Evolutionary conservation across 1,140 invertebrate species (phyloP), one percentile per base, ranked within the genome.

Genomic region (Venustaconcha ellipsiformis): DNA sequence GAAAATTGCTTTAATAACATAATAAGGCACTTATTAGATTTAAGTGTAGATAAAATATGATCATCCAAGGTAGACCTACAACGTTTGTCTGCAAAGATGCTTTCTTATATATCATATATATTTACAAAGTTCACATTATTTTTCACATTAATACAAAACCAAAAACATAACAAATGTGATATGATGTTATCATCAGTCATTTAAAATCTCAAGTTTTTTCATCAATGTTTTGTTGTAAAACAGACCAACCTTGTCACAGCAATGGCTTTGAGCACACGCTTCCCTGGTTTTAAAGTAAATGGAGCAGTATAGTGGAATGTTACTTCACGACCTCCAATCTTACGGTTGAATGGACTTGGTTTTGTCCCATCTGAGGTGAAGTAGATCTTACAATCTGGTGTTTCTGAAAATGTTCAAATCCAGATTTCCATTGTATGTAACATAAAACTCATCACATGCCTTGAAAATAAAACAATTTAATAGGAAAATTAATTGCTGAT

Each of bases 281-380:
- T 90, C 17, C 90, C 90, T 62, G 83, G 60, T 81, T 89, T 89
- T 12, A 91, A 75, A 13, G 84, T 84, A 78, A 91, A 91, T 18
- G 90, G 88, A 37, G 84, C 89, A 62, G 82, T 84, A 69, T 91
- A 91, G 83, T 86, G 86, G 72, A 89, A 89, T 37, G 89, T 90
- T 3, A 85, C 70, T 80, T 89, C 86, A 59, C 82, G 79, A 14
- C 88, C 88, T 20, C 80, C 84, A 65, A 87, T 80, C 70, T 87
- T 88, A 20, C 85, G 72, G 74, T 89, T 84, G 70, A 89, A 89
- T 20, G 89, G 88, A 70, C 80, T 82, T 57, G 90, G 90, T 74
- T 89, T 90, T 14, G 84, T 86, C 14, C 89, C 89, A 87, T 91
- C 88, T 37, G 89, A 89, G 6, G 89, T 90, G 76, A 91, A 91